Conservation (phyloP, 2,797 vertebrate genomes). For the Premnoplex brunnescens region DNA sequence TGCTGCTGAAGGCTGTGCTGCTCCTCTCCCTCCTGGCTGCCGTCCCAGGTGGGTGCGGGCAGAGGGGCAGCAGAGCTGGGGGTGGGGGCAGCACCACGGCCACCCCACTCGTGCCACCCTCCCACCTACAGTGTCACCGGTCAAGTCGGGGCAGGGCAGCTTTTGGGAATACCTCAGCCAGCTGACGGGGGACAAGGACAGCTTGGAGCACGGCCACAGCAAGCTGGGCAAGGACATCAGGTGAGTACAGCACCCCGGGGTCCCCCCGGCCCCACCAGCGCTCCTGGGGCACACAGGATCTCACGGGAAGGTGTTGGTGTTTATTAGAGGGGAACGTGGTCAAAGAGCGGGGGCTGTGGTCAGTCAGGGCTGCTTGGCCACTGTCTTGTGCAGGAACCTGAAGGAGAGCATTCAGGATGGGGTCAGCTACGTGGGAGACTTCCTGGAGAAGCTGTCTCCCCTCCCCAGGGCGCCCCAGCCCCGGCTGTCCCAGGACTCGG, state of each 20-base stretch:
- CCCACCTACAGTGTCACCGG: slow-evolving; percentile 69
- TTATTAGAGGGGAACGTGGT: fast-evolving
- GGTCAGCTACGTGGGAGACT: background rate
- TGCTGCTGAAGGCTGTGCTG: background rate
- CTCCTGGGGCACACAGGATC: fast-evolving
- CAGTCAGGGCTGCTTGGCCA: background rate
- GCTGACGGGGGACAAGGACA: slow-evolving; percentile 69
- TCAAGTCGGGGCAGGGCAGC: slow-evolving; percentile 62
- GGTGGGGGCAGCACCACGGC: background rate
- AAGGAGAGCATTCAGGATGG: slow-evolving; percentile 63
- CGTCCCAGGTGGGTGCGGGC: slow-evolving; percentile 25
- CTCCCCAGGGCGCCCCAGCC: background rate
- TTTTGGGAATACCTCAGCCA: slow-evolving; percentile 76
- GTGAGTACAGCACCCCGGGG: slow-evolving; percentile 71
- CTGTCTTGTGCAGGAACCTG: slow-evolving; percentile 19
- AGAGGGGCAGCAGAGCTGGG: background rate
- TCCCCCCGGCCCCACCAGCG: background rate
- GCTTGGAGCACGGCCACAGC: slow-evolving; percentile 58
- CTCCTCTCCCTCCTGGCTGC: slow-evolving; percentile 1
- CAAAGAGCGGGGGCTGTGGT: fast-evolving
- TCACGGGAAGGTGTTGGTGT: fast-evolving
- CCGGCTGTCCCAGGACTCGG: background rate
- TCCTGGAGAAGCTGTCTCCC: slow-evolving; percentile 53
- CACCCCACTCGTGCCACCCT: background rate
- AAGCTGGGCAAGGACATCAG: slow-evolving; percentile 64